Evolutionary conservation across 2,797 vertebrate genomes (phyloP), one percentile per base, ranked within the genome.

Genomic region (Echiichthys vipera): DNA sequence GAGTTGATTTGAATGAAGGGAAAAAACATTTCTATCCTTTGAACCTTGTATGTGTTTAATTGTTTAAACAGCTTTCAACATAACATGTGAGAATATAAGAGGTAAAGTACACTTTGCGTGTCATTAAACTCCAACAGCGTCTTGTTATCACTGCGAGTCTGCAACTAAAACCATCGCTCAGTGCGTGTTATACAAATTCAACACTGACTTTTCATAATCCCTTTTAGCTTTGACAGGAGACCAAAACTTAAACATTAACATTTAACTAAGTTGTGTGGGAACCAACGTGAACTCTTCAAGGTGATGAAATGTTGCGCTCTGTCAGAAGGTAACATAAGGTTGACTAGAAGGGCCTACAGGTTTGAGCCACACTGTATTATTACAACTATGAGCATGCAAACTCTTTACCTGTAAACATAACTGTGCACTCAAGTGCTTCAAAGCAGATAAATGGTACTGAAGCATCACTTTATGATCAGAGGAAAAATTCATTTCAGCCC

Each of bases 261-360:
- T 43, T 68, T 18, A 34, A 20, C 39, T 5, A 30, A 3, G 7
- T 20, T 20, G 42, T 29, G 30, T 29, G 22, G 18, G 30, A 4
- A 2, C 20, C 2, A 7, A 53, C 17, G 24, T 25, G 2, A 66
- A 36, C 32, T 18, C 9, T 7, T 18, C 25, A 42, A 2, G 39
- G 18, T 0, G 1, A 7, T 62, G 17, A 67, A 39, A 29, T 45
- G 12, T 47, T 24, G n/a, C 15, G n/a, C 14, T 34, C 10, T 7
- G 20, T 57, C 22, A 53, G 24, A n/a, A 30, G 34, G n/a, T 7
- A 46, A 53, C 51, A 17, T 5, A 22, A 56, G 25, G 27, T 10
- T n/a, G n/a, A n/a, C n/a, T n/a, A n/a, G n/a, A n/a, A 37, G 22
- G 13, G 18, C 37, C n/a, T n/a, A 70, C 76, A 71, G 45, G 80